phyloP scores from a whole-genome alignment of 2,888 invertebrate genomes.

The Amblyjoppa proteus region DNA sequence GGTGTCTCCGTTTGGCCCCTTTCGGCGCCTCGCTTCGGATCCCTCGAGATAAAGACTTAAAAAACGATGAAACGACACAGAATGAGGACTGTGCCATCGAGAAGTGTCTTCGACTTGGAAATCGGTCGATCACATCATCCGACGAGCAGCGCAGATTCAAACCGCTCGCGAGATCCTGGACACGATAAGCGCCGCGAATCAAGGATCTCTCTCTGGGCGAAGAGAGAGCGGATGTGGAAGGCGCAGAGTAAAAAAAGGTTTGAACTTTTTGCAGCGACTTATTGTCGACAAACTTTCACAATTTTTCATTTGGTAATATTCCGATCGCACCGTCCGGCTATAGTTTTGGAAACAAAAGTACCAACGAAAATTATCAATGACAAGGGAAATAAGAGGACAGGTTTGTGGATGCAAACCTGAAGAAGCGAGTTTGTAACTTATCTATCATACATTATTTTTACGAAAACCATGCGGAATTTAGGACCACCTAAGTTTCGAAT shows the following conservation, averaged over 20 bases:
- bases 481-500: too few species aligned
- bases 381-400: too few species aligned
- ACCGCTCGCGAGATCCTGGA: not conserved
- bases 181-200: constrained; percentile 20
- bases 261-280: too few species aligned
- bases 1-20: not conserved
- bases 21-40: not conserved
- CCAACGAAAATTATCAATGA: too few species aligned
- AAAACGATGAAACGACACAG: too few species aligned
- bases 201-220: constrained; percentile 2
- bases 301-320: too few species aligned
- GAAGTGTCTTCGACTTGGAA: constrained; percentile 26
- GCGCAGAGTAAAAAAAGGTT: not conserved
- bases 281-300: too few species aligned
- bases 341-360: not conserved
- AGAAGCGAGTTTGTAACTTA: too few species aligned
- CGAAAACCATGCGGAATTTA: too few species aligned
- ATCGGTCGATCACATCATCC: constrained; percentile 26
- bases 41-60: not conserved
- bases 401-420: too few species aligned
- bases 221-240: not conserved
- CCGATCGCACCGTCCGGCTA: too few species aligned
- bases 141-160: constrained; percentile 24
- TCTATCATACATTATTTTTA: too few species aligned
- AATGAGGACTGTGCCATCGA: not conserved